phyloP scores from a whole-genome alignment of 2,888 invertebrate genomes.

The Drosophila colorata region DNA sequence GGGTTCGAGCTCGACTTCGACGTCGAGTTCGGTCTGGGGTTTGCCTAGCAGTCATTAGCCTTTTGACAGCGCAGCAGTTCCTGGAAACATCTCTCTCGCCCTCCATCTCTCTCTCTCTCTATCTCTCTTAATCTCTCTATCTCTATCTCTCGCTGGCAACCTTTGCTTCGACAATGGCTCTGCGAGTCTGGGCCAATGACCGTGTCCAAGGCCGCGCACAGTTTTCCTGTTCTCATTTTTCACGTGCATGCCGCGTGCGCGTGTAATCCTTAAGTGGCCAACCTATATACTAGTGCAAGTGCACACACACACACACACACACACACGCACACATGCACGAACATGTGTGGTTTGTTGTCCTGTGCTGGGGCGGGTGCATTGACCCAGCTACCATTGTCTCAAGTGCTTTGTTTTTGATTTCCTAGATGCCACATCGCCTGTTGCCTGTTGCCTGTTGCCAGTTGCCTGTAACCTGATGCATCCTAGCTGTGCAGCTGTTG shows the following conservation, averaged over 20 bases:
- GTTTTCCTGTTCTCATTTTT: slow-evolving; percentile 75
- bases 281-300: slow-evolving; percentile 20
- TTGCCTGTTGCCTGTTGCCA: slow-evolving; percentile 12
- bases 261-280: slow-evolving; percentile 56
- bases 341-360: slow-evolving; percentile 52
- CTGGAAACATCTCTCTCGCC: slow-evolving; percentile 56
- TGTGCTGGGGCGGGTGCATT: slow-evolving; percentile 48
- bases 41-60: slow-evolving; percentile 76
- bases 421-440: slow-evolving; percentile 40
- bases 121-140: background rate
- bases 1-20: slow-evolving; percentile 2
- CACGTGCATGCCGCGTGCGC: too few species aligned
- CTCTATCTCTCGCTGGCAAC: slow-evolving; percentile 3
- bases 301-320: background rate
- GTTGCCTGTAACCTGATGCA: slow-evolving; percentile 28
- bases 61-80: slow-evolving; percentile 63
- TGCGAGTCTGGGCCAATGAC: slow-evolving; percentile 65
- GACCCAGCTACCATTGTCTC: slow-evolving; percentile 51
- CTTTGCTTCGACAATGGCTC: slow-evolving; percentile 14
- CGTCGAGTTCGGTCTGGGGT: slow-evolving; percentile 1
- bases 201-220: slow-evolving; percentile 65
- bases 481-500: slow-evolving; percentile 42
- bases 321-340: slow-evolving; percentile 1
- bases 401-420: slow-evolving; percentile 48
- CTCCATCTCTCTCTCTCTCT: slow-evolving; percentile 7